Base-by-base conservation (phyloP, 2,113 vertebrate genomes). In the Ariopsis seemanni region DNA sequence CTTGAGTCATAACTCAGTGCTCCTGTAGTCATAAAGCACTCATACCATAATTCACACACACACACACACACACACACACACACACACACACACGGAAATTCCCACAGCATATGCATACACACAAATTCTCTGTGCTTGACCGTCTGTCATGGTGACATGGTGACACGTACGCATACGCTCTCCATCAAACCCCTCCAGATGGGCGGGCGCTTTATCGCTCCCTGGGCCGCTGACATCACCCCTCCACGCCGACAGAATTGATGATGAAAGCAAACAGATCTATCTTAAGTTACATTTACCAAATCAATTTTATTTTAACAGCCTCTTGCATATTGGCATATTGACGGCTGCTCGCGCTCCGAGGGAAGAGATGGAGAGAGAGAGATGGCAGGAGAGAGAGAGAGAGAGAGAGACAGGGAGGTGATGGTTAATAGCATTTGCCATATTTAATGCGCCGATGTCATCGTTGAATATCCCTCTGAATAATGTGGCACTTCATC, bases 251-350 rank as follows among this genome's bases (percentile, higher is more conserved):
- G 94, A 94, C 94, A 93, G 96, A 98, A 98, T 97, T 98, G 98
- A 99, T 98, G 97, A 99, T 98, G 97, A 98, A 99, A 98, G 97
- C 97, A 99, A 99, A 98, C 97, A 98, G 97, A 99, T 99, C 97
- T 98, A 97, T 99, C 97, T 98, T 96, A 96, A 94, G 96, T 97
- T 97, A 97, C 97, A 98, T 97, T 99, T 98, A 96, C 96, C 96
- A 97, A 98, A 99, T 99, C 98, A 98, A 98, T 99, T 98, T 97
- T 96, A 96, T 94, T 99, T 99, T 99, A 97, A 98, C 97, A 97
- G 97, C 97, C 96, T 93, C 52, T 96, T 95, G 96, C 96, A 97
- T 97, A 95, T 97, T 98, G 98, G 97, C 97, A 98, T 99, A 99
- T 99, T 99, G 98, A 99, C 96, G 96, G 95, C 97, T 96, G 96